Evolutionary conservation across 2,888 invertebrate genomes (phyloP).

Genomic region (Agrypnus murinus): DNA sequence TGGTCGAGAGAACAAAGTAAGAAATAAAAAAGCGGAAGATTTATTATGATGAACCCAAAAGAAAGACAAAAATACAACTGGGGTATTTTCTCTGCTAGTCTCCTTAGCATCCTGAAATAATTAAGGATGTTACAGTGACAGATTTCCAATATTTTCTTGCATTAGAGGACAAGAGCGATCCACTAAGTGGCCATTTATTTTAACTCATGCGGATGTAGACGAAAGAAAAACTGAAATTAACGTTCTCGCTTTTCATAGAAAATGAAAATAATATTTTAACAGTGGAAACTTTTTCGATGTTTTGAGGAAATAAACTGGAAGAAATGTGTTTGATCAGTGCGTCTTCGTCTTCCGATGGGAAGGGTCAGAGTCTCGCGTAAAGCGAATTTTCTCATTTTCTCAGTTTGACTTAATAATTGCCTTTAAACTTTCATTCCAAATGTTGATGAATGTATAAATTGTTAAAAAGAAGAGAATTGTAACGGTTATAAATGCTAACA

Average conservation of each 20-base stretch:
- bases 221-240: constrained; percentile 44
- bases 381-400: constrained; percentile 26
- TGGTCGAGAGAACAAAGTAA: constrained; percentile 17
- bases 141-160: constrained; percentile 47
- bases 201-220: constrained; percentile 40
- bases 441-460: constrained; percentile 32
- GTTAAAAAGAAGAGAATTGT: constrained; percentile 18
- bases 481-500: constrained; percentile 17
- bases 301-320: constrained; percentile 13
- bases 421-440: constrained; percentile 29
- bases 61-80: constrained; percentile 36
- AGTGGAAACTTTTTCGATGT: constrained; percentile 27
- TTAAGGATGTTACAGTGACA: constrained; percentile 44
- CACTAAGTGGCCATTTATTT: constrained; percentile 48
- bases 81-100: constrained; percentile 39
- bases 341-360: constrained; percentile 2
- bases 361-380: constrained; percentile 1
- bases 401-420: constrained; percentile 31
- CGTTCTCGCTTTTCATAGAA: constrained; percentile 38
- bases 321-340: constrained; percentile 17
- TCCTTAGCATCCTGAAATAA: constrained; percentile 43
- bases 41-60: constrained; percentile 42
- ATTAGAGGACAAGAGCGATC: constrained; percentile 43
- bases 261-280: constrained; percentile 49
- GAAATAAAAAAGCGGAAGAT: constrained; percentile 35